phyloP scores from a whole-genome alignment of 1,140 invertebrate species.

The Centruroides sculpturatus region DNA sequence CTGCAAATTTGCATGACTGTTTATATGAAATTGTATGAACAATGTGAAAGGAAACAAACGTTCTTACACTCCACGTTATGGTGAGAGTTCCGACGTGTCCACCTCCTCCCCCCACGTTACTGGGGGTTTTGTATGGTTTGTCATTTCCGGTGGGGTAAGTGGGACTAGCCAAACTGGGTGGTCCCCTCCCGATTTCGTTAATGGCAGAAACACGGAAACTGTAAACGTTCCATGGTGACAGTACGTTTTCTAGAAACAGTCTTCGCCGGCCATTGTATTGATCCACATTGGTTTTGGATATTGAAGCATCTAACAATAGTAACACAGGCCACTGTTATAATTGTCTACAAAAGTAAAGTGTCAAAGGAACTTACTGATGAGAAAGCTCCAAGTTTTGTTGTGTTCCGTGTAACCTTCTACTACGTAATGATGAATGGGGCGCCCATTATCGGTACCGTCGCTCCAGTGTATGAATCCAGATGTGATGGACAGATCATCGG shows the following conservation, averaged over 20 bases:
- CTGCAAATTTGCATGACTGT: slow-evolving; percentile 19
- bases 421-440: slow-evolving; percentile 53
- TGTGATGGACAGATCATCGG: slow-evolving; percentile 54
- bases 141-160: slow-evolving; percentile 53
- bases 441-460: slow-evolving; percentile 68
- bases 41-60: not conserved
- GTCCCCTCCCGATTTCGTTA: slow-evolving; percentile 57
- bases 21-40: not conserved
- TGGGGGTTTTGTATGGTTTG: slow-evolving; percentile 57
- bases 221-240: slow-evolving; percentile 75
- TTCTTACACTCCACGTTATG: slow-evolving; percentile 63
- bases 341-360: not conserved
- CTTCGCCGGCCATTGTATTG: not conserved
- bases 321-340: not conserved
- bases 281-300: not conserved
- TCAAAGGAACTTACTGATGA: slow-evolving; percentile 39
- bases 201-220: slow-evolving; percentile 73
- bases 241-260: slow-evolving; percentile 11
- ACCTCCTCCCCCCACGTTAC: slow-evolving; percentile 62
- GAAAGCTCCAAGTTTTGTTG: slow-evolving; percentile 61
- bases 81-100: slow-evolving; percentile 88
- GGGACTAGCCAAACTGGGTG: slow-evolving; percentile 30
- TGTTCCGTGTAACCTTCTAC: slow-evolving; percentile 70
- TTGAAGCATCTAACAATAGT: not conserved
- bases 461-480: slow-evolving; percentile 72